phyloP scores from a whole-genome alignment of 2,888 invertebrate genomes.

The Sthenelais limicola region DNA sequence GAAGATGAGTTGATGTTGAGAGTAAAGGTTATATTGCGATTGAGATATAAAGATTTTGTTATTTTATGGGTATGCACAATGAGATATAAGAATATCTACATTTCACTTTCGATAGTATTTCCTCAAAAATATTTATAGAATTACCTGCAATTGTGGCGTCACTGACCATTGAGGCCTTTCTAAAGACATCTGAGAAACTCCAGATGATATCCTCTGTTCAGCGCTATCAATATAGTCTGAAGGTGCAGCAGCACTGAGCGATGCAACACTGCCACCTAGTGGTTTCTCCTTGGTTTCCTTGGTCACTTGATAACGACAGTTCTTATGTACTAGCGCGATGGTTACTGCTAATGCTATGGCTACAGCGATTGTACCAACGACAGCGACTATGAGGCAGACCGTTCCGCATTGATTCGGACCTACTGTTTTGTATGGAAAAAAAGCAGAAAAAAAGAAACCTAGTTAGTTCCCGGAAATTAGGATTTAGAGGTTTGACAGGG shows the following conservation, averaged over 20 bases:
- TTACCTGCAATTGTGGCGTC: conserved; percentile 9
- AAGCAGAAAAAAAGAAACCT: no score
- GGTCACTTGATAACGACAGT: conserved; percentile 45
- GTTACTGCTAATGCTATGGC: neutral
- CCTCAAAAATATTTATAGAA: no score
- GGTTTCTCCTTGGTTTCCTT: conserved; percentile 61
- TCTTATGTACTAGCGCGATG: conserved; percentile 45
- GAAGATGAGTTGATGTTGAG: no score
- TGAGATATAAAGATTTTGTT: no score
- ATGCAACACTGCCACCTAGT: conserved; percentile 62
- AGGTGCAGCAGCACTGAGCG: conserved; percentile 68
- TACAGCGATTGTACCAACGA: neutral
- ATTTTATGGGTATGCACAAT: no score
- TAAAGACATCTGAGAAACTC: conserved; percentile 41
- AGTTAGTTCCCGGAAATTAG: no score
- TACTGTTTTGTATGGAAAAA: conserved; percentile 5
- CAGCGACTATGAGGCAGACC: conserved; percentile 38
- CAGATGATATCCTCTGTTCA: conserved; percentile 50
- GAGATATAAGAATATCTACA: no score
- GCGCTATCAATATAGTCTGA: conserved; percentile 68
- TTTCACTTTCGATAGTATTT: no score
- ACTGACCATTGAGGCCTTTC: conserved; percentile 20
- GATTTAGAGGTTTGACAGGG: no score
- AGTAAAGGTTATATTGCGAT: no score
- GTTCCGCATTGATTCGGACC: conserved; percentile 41